Conservation (phyloP, 2,797 vertebrate genomes). For the Clamator glandarius region DNA sequence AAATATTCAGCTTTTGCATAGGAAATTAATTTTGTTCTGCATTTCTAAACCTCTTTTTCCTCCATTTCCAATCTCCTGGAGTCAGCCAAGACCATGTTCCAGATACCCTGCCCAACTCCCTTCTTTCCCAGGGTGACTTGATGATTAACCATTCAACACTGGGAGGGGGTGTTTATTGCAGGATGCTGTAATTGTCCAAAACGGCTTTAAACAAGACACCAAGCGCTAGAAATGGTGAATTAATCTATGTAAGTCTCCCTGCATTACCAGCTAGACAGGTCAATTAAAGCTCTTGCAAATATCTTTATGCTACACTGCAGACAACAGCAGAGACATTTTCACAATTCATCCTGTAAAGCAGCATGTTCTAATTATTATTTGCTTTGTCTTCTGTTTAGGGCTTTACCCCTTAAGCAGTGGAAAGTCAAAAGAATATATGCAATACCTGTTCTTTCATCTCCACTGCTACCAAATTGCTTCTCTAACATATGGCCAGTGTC, state of each 20-base stretch:
- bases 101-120: background rate
- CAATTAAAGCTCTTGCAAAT: background rate
- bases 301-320: background rate
- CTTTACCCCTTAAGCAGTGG: background rate
- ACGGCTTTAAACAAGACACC: background rate
- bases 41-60: background rate
- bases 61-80: background rate
- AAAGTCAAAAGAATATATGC: background rate
- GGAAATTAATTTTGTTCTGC: background rate
- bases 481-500: accelerated
- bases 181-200: background rate
- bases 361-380: background rate
- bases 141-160: too few relatives aligned
- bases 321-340: background rate
- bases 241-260: slow-evolving; percentile 6
- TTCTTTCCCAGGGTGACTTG: too few relatives aligned
- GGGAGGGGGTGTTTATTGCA: background rate
- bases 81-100: background rate
- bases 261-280: background rate
- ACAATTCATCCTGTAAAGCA: background rate
- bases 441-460: background rate
- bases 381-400: slow-evolving; percentile 12
- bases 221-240: background rate
- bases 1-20: background rate
- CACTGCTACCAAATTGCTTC: background rate